Evolutionary conservation across 2,888 invertebrate genomes (phyloP).

Genomic region (Sycophila texana): DNA sequence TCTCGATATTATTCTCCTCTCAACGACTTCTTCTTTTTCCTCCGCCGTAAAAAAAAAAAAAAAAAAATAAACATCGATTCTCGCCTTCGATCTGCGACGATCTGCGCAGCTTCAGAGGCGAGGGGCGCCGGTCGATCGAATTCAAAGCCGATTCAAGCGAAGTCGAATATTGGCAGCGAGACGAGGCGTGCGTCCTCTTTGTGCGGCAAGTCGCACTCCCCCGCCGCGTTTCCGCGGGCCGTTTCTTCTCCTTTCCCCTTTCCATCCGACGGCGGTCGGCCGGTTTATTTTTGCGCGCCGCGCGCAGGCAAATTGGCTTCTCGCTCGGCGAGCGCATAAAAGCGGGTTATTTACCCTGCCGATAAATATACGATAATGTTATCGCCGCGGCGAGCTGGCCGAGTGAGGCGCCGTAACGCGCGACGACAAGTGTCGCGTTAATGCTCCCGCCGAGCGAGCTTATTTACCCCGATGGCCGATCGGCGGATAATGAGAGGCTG

Average conservation of each 20-base stretch:
- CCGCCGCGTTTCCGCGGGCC: slow-evolving; percentile 40
- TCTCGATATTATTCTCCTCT: background rate
- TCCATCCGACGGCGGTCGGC: background rate
- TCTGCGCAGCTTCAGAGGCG: background rate
- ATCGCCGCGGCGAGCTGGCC: slow-evolving; percentile 56
- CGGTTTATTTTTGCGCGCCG: slow-evolving; percentile 61
- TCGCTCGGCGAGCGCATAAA: slow-evolving; percentile 38
- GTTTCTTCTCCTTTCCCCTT: slow-evolving; percentile 41
- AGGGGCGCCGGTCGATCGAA: slow-evolving; percentile 17
- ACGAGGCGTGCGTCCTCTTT: slow-evolving; percentile 10
- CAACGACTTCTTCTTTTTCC: background rate
- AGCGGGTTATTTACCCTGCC: slow-evolving; percentile 64
- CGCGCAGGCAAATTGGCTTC: slow-evolving; percentile 60
- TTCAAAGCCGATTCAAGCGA: background rate
- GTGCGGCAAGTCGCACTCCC: slow-evolving; percentile 16
- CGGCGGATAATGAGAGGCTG: background rate
- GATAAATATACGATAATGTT: slow-evolving; percentile 70
- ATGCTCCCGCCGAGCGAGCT: slow-evolving; percentile 40
- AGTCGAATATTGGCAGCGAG: background rate
- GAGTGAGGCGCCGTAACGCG: background rate
- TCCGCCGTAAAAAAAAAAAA: background rate
- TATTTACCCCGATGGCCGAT: slow-evolving; percentile 53
- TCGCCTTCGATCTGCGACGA: too few relatives aligned
- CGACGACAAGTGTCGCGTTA: slow-evolving; percentile 52
- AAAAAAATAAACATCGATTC: background rate